These are phyloP conservation scores for Lophochroa leadbeateri DNA, from an alignment of 2,113 vertebrate species.

Conservation along the genomic window DNA sequence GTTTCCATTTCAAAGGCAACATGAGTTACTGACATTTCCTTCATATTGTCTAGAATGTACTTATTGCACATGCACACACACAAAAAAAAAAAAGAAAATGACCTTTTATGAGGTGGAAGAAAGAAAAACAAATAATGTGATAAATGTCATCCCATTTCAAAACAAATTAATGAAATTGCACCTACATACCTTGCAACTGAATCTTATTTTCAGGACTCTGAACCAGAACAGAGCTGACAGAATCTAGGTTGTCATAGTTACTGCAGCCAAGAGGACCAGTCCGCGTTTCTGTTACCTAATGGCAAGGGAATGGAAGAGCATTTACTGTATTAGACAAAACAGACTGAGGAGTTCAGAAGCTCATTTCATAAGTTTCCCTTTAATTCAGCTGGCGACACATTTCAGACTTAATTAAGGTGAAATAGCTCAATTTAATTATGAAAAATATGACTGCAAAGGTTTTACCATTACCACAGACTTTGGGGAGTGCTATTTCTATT, in stretches of 20 bases:
- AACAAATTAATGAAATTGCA: constrained; percentile 50
- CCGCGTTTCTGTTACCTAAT: constrained; percentile 95
- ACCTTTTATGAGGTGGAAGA: background rate
- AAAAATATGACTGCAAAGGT: background rate
- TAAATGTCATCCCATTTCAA: background rate
- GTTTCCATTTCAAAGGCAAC: background rate
- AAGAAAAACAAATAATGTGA: background rate
- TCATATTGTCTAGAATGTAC: background rate
- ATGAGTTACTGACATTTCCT: background rate
- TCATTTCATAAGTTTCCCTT: background rate
- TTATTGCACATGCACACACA: background rate
- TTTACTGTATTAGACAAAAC: constrained; percentile 23
- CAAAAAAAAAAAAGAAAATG: background rate
- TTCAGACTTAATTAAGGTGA: background rate
- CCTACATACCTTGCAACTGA: constrained; percentile 92
- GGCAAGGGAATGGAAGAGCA: constrained; percentile 27
- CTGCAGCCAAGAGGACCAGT: constrained; percentile 98
- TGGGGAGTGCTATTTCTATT: background rate
- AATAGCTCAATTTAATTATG: background rate
- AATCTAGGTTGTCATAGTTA: constrained; percentile 99
- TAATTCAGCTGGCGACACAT: background rate
- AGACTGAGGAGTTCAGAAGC: background rate
- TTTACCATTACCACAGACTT: background rate
- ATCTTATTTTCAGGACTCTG: constrained; percentile 99
- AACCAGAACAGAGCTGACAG: constrained; percentile 97